Evolutionary conservation across 2,888 invertebrate species (phyloP), one percentile per base, ranked within the genome.

Genomic region (Candidula unifasciata): DNA sequence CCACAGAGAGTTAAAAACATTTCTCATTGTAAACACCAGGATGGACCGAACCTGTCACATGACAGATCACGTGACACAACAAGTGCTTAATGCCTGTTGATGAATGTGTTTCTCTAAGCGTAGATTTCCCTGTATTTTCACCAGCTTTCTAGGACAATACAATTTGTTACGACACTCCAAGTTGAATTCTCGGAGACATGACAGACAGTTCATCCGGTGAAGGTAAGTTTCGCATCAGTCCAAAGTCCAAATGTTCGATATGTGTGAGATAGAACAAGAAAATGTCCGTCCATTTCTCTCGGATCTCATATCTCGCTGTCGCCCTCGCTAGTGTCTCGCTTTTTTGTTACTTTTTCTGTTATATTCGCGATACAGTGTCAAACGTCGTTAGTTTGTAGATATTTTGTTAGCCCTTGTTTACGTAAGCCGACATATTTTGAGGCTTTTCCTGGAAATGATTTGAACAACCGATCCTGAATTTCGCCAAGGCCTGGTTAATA

Each of bases 191-290:
- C 1, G 3, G 24, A 30, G 37, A 78, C 24, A 78, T 83, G 78
- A 79, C 33, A 24, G 83, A 83, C 79, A 78, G 71, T 33, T 83
- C 83, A 18, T 83, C 83, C 33, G 83, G 73, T 37, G 83, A 83
- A 79, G 83, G 83, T 83, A 83, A 83, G 83, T 79, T 78, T 64
- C 30, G 52, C 60, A 18, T n/a, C 52, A 66, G 76, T 76, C 82
- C 82, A 82, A 82, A 82, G 82, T 82, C 82, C 82, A 82, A 60
- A 52, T n/a, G 35, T 57, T 24, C 13, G 44, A 24, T 21, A 21
- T 13, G 60, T n/a, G 18, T 21, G 21, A n/a, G n/a, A 10, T 10
- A 44, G 44, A 10, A 44, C 21, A 33, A 13, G 74, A 82, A 82
- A 82, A 82, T 82, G 82, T 82, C 82, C 44, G 82, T 73, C 82